A percentile compares a stretch with the other conserved stretches of the same genome.
Evolutionary conservation across 2,113 vertebrate genomes (phyloP).

Genomic region (Scopus umbretta): DNA sequence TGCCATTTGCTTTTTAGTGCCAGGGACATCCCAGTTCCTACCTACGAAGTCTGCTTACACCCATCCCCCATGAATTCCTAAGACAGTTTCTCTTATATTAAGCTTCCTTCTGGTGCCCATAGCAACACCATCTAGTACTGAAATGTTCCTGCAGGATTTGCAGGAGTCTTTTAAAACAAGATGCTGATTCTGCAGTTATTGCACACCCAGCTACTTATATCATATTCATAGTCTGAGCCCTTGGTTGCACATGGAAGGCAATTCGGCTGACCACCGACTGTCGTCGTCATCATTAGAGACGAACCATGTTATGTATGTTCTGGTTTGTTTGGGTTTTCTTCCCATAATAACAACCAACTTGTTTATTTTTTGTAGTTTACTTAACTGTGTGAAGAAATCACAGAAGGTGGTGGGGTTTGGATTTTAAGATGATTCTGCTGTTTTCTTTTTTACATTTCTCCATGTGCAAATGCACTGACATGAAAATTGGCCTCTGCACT

Average conservation of each 20-base stretch:
- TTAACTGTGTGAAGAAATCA: not conserved
- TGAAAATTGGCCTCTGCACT: not conserved
- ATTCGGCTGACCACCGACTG: not conserved
- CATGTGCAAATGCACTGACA: not conserved
- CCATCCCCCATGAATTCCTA: slow-evolving; percentile 53
- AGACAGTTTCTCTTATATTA: slow-evolving; percentile 30
- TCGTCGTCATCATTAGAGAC: not conserved
- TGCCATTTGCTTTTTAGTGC: not conserved
- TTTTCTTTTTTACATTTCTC: not conserved
- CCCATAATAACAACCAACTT: not conserved
- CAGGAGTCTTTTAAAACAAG: slow-evolving; percentile 61
- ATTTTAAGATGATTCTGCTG: not conserved
- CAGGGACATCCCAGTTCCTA: not conserved
- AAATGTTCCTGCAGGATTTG: slow-evolving; percentile 56
- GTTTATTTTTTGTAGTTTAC: not conserved
- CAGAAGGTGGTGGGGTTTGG: not conserved
- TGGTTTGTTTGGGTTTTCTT: not conserved
- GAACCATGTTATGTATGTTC: not conserved
- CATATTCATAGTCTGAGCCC: slow-evolving; percentile 13
- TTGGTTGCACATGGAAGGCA: not conserved
- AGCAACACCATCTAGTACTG: slow-evolving; percentile 66
- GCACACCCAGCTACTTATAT: slow-evolving; percentile 14
- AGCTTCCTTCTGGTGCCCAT: slow-evolving; percentile 65
- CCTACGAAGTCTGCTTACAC: not conserved
- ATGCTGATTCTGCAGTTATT: slow-evolving; percentile 66